phyloP scores from a whole-genome alignment of 2,113 vertebrate genomes.

The Semicossyphus pulcher region DNA sequence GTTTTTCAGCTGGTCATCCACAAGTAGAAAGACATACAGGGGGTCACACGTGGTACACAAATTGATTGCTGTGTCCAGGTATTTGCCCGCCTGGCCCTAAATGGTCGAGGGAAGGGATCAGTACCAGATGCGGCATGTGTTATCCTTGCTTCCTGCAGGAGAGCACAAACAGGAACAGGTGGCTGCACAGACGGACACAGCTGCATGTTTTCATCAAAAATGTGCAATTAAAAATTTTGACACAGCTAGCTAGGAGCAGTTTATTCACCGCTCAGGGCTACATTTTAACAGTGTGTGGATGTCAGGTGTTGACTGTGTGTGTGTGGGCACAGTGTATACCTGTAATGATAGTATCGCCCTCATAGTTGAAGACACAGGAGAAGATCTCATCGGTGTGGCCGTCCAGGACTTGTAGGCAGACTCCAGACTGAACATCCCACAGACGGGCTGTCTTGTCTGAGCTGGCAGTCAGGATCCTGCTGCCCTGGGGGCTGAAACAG shows the following conservation, averaged over 20 bases:
- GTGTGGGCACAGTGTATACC: slow-evolving; percentile 44
- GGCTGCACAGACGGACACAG: slow-evolving; percentile 42
- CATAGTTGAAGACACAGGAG: slow-evolving; percentile 95
- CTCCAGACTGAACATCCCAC: slow-evolving; percentile 91
- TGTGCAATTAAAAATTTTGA: slow-evolving; percentile 51
- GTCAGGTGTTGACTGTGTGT: slow-evolving; percentile 16
- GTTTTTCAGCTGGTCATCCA: background rate
- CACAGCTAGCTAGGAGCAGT: background rate
- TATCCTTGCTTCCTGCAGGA: slow-evolving; percentile 93
- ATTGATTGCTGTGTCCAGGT: background rate
- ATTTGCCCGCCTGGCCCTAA: background rate
- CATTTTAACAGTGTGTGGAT: background rate
- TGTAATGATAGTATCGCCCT: slow-evolving; percentile 89
- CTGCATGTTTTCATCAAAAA: slow-evolving; percentile 35
- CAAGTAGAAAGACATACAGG: background rate
- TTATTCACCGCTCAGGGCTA: slow-evolving; percentile 10
- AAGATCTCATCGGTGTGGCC: slow-evolving; percentile 95
- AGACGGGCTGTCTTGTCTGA: slow-evolving; percentile 93
- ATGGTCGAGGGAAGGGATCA: slow-evolving; percentile 72
- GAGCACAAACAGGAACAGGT: slow-evolving; percentile 58
- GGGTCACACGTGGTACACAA: background rate
- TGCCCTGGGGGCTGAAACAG: slow-evolving; percentile 94
- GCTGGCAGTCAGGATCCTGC: slow-evolving; percentile 90
- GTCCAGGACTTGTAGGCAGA: slow-evolving; percentile 90
- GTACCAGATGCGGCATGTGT: slow-evolving; percentile 94